Evolutionary conservation across 2,113 vertebrate species (phyloP).

Genomic region (Amphiprion ocellaris): DNA sequence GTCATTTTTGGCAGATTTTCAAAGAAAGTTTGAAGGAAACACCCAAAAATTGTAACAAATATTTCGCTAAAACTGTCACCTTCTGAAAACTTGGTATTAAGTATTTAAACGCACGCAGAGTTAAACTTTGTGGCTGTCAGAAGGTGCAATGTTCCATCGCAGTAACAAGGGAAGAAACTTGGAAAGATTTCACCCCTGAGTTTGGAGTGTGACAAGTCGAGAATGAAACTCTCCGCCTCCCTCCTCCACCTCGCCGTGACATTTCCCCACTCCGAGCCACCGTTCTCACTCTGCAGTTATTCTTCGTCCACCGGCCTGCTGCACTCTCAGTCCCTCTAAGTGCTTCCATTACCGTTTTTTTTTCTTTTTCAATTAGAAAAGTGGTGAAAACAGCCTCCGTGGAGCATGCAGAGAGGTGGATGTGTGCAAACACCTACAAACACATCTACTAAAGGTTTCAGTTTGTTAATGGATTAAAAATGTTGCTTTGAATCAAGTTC

Average conservation of each 20-base stretch:
- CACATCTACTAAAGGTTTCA: neutral
- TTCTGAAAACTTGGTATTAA: neutral
- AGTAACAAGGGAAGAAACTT: constrained; percentile 20
- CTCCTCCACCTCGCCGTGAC: constrained; percentile 41
- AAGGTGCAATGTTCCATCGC: constrained; percentile 23
- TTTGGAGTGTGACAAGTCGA: constrained; percentile 13
- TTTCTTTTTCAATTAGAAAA: constrained; percentile 37
- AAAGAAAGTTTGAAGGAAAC: too few relatives aligned
- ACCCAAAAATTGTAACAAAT: too few relatives aligned
- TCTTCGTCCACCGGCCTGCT: constrained; percentile 24
- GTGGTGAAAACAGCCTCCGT: neutral
- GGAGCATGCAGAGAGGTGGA: neutral
- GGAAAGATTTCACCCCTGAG: constrained; percentile 19
- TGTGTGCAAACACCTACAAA: neutral
- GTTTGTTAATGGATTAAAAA: constrained; percentile 16
- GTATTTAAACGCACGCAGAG: neutral
- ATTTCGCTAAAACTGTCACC: neutral
- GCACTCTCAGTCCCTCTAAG: constrained; percentile 19
- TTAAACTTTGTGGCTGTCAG: constrained; percentile 4
- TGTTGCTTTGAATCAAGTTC: too few relatives aligned
- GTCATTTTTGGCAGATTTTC: too few relatives aligned
- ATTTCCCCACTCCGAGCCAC: constrained; percentile 23
- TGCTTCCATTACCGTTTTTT: constrained; percentile 31
- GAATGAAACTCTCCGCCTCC: constrained; percentile 26
- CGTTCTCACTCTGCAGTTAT: constrained; percentile 17